These are phyloP conservation scores for Caloenas nicobarica DNA, from an alignment of 2,113 vertebrate genomes.

Conservation along the genomic window DNA sequence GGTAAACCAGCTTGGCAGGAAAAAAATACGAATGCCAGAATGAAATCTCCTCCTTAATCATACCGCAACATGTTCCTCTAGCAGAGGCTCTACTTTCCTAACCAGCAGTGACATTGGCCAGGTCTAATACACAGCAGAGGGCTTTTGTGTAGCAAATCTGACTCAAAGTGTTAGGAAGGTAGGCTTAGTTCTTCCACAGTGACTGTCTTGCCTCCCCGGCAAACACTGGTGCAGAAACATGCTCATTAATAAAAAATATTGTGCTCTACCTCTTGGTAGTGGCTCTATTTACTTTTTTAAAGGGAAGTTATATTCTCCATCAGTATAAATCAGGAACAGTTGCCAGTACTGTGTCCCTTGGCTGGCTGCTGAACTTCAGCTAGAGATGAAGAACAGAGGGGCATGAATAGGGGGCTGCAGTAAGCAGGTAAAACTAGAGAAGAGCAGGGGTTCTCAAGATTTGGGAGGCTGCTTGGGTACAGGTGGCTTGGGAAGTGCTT, in stretches of 20 bases:
- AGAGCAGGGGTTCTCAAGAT: neutral
- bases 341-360: neutral
- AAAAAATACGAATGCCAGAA: neutral
- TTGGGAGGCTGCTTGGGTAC: neutral
- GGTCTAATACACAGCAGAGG: neutral
- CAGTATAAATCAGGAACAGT: neutral
- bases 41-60: conserved; percentile 9
- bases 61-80: neutral
- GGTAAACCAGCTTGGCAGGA: neutral
- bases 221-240: neutral
- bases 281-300: conserved; percentile 37
- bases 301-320: conserved; percentile 1
- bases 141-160: neutral
- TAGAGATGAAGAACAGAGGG: neutral
- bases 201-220: neutral
- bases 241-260: neutral
- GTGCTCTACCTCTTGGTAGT: neutral
- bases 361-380: neutral
- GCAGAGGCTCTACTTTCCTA: neutral
- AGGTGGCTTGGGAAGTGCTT: neutral
- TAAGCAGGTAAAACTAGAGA: neutral
- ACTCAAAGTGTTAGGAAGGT: neutral
- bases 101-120: neutral
- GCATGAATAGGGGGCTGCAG: neutral
- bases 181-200: neutral